Evolutionary conservation across 2,113 vertebrate species (phyloP).

Genomic region (Proterorhinus semilunaris): DNA sequence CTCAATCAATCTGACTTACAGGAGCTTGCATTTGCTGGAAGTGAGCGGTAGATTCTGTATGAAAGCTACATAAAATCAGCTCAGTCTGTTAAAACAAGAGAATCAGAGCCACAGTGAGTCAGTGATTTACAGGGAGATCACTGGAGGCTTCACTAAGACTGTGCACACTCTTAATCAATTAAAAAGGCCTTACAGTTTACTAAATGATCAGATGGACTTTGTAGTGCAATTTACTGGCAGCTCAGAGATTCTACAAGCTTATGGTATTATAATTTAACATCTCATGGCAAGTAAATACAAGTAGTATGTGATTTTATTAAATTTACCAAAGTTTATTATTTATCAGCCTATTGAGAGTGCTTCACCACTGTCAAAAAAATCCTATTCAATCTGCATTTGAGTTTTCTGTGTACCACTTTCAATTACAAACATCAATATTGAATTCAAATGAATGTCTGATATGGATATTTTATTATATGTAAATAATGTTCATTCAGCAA

Average conservation of each 20-base stretch:
- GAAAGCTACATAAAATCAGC: conserved; percentile 33
- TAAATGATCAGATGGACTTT: conserved; percentile 21
- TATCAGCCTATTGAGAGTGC: not conserved
- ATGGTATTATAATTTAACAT: conserved; percentile 1
- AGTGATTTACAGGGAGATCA: conserved; percentile 38
- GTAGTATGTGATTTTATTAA: too few species aligned
- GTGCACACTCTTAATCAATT: conserved; percentile 19
- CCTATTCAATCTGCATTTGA: conserved; percentile 51
- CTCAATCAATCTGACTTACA: conserved; percentile 77
- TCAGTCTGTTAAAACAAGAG: conserved; percentile 36
- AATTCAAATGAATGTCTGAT: conserved; percentile 69
- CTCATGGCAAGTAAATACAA: not conserved
- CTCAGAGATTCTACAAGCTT: not conserved
- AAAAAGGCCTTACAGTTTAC: conserved; percentile 14
- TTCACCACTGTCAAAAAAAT: conserved; percentile 31
- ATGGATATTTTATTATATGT: conserved; percentile 61
- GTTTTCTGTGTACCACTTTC: conserved; percentile 34
- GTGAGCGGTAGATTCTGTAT: conserved; percentile 53
- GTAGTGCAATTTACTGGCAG: conserved; percentile 3
- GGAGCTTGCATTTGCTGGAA: conserved; percentile 63
- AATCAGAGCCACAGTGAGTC: conserved; percentile 20
- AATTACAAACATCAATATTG: conserved; percentile 59
- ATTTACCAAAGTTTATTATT: not conserved
- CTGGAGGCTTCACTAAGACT: conserved; percentile 43
- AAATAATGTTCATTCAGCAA: conserved; percentile 66